Base-by-base conservation (phyloP, 2,797 vertebrate species). In the Monodelphis domestica region DNA sequence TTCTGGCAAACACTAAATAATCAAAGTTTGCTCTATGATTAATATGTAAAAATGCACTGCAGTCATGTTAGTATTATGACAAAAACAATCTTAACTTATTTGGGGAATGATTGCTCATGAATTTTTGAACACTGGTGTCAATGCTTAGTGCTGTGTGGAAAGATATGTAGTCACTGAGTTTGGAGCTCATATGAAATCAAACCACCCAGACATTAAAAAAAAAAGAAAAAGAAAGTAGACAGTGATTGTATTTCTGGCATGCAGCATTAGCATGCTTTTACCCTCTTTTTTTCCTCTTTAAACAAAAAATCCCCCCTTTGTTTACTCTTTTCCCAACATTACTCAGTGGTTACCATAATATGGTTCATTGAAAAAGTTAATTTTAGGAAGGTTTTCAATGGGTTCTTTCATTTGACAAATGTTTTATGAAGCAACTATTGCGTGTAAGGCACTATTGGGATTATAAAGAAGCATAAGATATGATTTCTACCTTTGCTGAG, bases 1-100 rank as follows among this genome's bases (percentile, higher is more conserved):
- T 98, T 90, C 93, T 93, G 95, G 97, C 84, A 98, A 97, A 95
- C 91, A 92, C 88, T 98, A 97, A 94, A 95, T 97, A 98, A 98
- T 97, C 95, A 97, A 88, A 97, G 97, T 54, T 90, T 96, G 88
- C 89, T 90, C 98, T 96, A 94, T 84, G 95, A 96, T 98, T 97
- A 98, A 97, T 56, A 95, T 97, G 94, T 90, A 89, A 97, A 98
- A 98, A 98, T 96, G 91, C 95, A 95, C 59, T 96, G 78, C 70
- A 92, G 96, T 97, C 96, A 96, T 91, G 57, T 95, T 96, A 93
- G 87, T 89, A 2, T 95, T 95, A 94, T 95, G 91, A 87, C 94
- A 96, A 96, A 95, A 97, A 97, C 93, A 97, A 96, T 92, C 17
- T 96, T 96, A 97, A 93, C 93, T 96, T 57, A 93, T 93, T 95